Percentiles rank a stretch among this genome's conserved stretches.
phyloP scores from a whole-genome alignment of 2,888 invertebrate genomes.

The Buathra laborator region DNA sequence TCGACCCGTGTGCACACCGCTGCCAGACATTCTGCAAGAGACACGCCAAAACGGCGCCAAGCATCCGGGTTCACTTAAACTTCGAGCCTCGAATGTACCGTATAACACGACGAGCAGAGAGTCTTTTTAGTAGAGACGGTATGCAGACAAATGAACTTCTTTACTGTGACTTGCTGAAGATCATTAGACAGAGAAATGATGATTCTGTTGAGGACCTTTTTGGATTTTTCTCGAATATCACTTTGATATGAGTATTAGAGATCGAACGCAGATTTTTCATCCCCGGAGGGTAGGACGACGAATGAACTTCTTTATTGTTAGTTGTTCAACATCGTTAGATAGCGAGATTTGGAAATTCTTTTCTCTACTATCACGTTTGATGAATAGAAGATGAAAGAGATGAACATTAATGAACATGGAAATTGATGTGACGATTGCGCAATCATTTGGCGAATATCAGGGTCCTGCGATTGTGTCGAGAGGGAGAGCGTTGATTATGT shows the following conservation, averaged over 20 bases:
- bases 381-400: background rate
- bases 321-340: background rate
- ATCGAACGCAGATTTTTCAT: too few species aligned
- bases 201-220: background rate
- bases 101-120: background rate
- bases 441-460: slow-evolving; percentile 26
- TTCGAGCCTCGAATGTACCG: slow-evolving; percentile 12
- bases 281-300: background rate
- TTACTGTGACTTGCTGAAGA: background rate
- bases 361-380: background rate
- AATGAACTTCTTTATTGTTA: slow-evolving; percentile 21
- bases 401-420: background rate
- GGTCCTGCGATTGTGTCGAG: slow-evolving; percentile 36
- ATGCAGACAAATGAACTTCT: slow-evolving; percentile 23
- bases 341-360: background rate
- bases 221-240: background rate
- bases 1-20: slow-evolving; percentile 22
- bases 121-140: background rate
- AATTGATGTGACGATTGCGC: background rate
- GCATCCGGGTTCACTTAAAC: slow-evolving; percentile 40
- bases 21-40: slow-evolving; percentile 38
- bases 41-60: slow-evolving; percentile 45
- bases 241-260: too few species aligned
- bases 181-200: background rate
- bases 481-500: slow-evolving; percentile 40